Conservation (phyloP, 2,113 vertebrate species). For the Charadrius vociferus region DNA sequence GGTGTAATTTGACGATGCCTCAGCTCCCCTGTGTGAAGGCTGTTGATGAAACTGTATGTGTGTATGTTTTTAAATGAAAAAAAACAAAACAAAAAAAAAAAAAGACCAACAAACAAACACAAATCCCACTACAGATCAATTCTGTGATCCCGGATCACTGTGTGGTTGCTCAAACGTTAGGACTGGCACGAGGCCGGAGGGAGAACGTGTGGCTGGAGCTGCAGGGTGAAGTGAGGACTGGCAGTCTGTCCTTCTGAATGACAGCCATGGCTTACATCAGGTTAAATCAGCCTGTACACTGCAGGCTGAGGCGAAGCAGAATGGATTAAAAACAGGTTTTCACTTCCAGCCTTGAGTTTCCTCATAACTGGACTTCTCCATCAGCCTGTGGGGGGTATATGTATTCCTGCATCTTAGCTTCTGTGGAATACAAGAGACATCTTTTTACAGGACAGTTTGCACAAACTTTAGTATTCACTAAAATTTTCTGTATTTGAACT, state of each 20-base stretch:
- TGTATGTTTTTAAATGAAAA: background rate
- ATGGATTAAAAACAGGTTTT: conserved; percentile 44
- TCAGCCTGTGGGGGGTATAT: background rate
- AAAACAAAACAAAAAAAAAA: background rate
- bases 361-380: background rate
- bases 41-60: background rate
- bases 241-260: conserved; percentile 54
- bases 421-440: background rate
- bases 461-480: background rate
- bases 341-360: background rate
- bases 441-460: background rate
- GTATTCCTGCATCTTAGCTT: background rate
- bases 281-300: background rate
- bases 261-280: conserved; percentile 42
- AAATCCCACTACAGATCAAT: background rate
- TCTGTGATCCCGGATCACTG: background rate
- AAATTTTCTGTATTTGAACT: background rate
- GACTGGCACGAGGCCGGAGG: background rate
- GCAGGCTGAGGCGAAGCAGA: background rate
- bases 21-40: conserved; percentile 24
- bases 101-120: background rate
- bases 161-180: background rate
- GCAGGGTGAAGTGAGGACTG: conserved; percentile 30
- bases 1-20: conserved; percentile 67
- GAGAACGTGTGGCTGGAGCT: background rate